Conservation (phyloP, 2,797 vertebrate species). For the Brachyrhaphis roseni region DNA sequence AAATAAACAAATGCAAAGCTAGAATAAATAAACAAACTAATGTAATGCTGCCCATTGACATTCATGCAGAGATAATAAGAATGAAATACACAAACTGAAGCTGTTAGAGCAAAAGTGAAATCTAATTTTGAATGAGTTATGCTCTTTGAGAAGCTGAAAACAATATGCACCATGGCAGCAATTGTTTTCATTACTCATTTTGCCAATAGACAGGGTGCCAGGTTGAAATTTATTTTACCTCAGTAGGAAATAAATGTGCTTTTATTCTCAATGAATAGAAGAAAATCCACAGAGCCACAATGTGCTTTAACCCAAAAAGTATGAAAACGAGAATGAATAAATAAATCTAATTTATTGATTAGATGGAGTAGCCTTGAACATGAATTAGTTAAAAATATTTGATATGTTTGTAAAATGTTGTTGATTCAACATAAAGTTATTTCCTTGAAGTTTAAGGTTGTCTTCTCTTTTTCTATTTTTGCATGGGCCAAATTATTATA, state of each 20-base stretch:
- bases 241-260: conserved; percentile 3
- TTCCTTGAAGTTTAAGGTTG: not conserved
- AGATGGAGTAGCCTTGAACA: not conserved
- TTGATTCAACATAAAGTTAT: not conserved
- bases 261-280: conserved; percentile 5
- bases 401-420: not conserved
- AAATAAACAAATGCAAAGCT: not conserved
- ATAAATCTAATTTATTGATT: not conserved
- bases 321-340: not conserved
- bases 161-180: conserved; percentile 19
- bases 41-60: conserved; percentile 6
- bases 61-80: conserved; percentile 15
- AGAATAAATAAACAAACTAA: conserved; percentile 15
- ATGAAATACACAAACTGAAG: conserved; percentile 11
- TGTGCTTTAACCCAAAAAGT: not conserved
- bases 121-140: conserved; percentile 24
- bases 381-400: not conserved
- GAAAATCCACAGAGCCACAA: conserved; percentile 6
- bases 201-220: not conserved
- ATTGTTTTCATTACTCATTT: conserved; percentile 20
- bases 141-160: conserved; percentile 23
- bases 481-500: not conserved
- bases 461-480: not conserved
- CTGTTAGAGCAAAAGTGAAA: conserved; percentile 11
- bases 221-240: conserved; percentile 8